phyloP scores from a whole-genome alignment of 2,888 invertebrate species.

The Agriopis marginaria region DNA sequence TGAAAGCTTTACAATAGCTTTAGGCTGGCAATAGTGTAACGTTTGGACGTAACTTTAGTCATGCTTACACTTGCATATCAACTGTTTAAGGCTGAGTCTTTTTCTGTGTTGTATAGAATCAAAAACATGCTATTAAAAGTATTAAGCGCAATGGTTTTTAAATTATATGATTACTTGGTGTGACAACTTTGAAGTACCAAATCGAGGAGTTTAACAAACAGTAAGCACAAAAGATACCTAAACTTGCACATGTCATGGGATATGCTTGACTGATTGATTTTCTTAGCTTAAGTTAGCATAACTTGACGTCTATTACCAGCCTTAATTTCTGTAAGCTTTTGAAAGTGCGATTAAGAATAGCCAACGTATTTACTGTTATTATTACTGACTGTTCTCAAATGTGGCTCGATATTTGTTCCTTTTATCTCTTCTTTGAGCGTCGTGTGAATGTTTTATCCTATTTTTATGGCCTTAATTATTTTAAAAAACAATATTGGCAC shows the following conservation, averaged over 20 bases:
- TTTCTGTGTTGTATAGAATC: background rate
- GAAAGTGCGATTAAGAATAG: slow-evolving; percentile 30
- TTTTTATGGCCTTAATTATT: slow-evolving; percentile 16
- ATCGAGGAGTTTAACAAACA: background rate
- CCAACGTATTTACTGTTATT: slow-evolving; percentile 26
- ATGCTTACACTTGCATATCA: background rate
- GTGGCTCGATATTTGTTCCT: background rate
- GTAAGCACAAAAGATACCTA: background rate
- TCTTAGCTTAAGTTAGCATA: background rate
- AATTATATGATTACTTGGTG: background rate
- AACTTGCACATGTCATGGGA: background rate
- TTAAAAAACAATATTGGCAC: too few species aligned
- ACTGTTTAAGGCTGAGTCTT: background rate
- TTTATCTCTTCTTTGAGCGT: slow-evolving; percentile 9
- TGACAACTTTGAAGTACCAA: background rate
- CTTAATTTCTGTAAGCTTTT: slow-evolving; percentile 25
- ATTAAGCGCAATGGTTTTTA: too few species aligned
- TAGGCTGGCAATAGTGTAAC: slow-evolving; percentile 4
- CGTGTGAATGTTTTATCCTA: slow-evolving; percentile 12
- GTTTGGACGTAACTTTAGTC: background rate
- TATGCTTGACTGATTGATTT: slow-evolving; percentile 8
- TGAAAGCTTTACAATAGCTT: slow-evolving; percentile 17
- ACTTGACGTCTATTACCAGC: slow-evolving; percentile 14
- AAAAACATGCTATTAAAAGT: background rate
- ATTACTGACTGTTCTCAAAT: slow-evolving; percentile 12